phyloP scores from a whole-genome alignment of 2,888 invertebrate genomes.

The Drosophila kambysellisi region DNA sequence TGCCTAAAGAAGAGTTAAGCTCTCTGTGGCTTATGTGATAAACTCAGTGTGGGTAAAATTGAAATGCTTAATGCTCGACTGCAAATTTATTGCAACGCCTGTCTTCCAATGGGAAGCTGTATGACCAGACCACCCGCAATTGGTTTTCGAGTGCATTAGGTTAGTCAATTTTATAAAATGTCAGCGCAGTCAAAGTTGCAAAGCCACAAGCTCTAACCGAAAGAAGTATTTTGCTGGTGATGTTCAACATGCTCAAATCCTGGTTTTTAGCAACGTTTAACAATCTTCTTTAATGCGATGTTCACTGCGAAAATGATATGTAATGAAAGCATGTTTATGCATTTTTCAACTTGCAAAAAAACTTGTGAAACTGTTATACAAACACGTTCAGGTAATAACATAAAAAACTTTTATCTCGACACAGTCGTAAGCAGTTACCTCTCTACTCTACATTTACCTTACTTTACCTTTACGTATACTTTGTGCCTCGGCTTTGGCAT shows the following conservation, averaged over 20 bases:
- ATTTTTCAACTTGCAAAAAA: conserved; percentile 57
- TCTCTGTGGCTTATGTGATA: conserved; percentile 41
- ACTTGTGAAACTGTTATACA: conserved; percentile 71
- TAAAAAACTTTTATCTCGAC: conserved; percentile 72
- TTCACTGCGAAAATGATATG: conserved; percentile 41
- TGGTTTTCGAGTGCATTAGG: conserved; percentile 53
- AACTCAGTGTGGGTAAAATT: conserved; percentile 45
- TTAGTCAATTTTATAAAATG: conserved; percentile 50
- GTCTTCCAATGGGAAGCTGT: conserved; percentile 21
- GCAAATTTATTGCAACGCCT: conserved; percentile 52
- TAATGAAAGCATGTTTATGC: conserved; percentile 67
- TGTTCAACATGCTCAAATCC: conserved; percentile 29
- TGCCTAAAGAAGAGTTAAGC: conserved; percentile 47
- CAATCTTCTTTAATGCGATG: conserved; percentile 51
- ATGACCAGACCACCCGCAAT: conserved; percentile 54
- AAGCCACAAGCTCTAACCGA: conserved; percentile 30
- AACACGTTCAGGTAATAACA: conserved; percentile 74
- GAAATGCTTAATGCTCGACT: conserved; percentile 46
- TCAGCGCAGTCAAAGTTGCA: conserved; percentile 44
- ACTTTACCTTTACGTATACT: conserved; percentile 7
- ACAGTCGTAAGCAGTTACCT: conserved; percentile 45
- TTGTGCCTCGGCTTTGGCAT: conserved; percentile 1
- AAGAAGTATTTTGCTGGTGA: conserved; percentile 28
- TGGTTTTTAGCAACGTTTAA: conserved; percentile 10
- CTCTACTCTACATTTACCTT: not conserved